Evolutionary conservation across 2,113 vertebrate genomes (phyloP), one percentile per base, ranked within the genome.

Genomic region (Nibea albiflora): DNA sequence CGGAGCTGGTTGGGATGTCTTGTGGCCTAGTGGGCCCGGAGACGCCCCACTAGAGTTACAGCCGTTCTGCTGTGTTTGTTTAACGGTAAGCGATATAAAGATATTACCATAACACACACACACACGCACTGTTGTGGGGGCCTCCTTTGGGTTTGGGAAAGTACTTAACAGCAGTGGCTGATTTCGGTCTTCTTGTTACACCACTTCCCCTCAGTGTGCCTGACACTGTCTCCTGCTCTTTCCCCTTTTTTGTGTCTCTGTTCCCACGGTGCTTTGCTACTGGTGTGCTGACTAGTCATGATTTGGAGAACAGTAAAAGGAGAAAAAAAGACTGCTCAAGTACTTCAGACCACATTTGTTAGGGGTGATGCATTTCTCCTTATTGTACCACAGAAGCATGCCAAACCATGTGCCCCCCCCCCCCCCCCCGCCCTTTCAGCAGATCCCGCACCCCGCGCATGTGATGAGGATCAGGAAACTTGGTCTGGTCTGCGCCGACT

Each of bases 401-500:
- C 68, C 69, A 68, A 73, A 60, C 69, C 81, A 78, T 75, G 63
- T 56, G 52, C 63, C 20, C 8, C 44, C 53, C 44, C 50, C 46
- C 66, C 46, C 50, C 61, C 70, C 64, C 35, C 35, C 7, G 6
- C 35, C 35, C 35, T 75, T 54, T 76, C 69, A 77, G 58, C 61
- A 62, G 67, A 84, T 74, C 71, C 79, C 68, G 71, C 83, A 84
- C 71, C 54, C 20, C 64, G 24, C 26, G 67, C 92, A 93, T 92
- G 92, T 92, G 93, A 94, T 46, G 46, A 42, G 91, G 85, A 90
- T 93, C 91, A 92, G 84, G 69, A 78, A 90, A 73, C 80, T 58
- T 73, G 74, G 42, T 75, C 81, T 87, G 78, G 70, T 80, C 82
- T 62, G n/a, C 49, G 69, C 71, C 35, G 83, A 80, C 83, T 86